phyloP scores from a whole-genome alignment of 2,113 vertebrate species.

The Nicator chloris region DNA sequence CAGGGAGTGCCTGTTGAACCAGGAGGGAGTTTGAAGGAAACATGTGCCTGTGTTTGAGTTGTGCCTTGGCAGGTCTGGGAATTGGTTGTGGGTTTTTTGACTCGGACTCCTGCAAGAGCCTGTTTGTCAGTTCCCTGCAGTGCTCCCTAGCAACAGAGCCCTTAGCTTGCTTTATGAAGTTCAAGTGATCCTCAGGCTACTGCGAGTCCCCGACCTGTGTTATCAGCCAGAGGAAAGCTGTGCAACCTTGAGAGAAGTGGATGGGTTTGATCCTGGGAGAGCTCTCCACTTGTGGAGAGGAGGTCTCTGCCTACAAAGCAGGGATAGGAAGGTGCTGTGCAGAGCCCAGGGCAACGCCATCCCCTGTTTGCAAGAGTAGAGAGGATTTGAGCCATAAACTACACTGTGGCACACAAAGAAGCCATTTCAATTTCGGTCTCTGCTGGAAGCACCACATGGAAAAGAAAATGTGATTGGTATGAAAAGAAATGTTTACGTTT shows the following conservation, averaged over 20 bases:
- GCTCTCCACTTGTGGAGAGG: neutral
- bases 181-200: neutral
- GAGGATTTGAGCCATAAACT: neutral
- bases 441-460: neutral
- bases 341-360: accelerated
- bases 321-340: neutral
- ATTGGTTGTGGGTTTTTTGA: neutral
- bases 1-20: neutral
- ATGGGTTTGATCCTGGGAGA: neutral
- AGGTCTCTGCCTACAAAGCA: neutral
- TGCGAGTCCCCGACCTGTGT: neutral
- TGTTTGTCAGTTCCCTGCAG: neutral
- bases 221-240: neutral
- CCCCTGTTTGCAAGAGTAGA: neutral
- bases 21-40: neutral
- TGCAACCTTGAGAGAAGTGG: accelerated
- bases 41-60: neutral
- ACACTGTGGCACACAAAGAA: neutral
- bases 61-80: neutral
- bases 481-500: slow-evolving; percentile 42
- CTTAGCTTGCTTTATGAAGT: neutral
- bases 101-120: neutral
- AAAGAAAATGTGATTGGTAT: slow-evolving; percentile 34
- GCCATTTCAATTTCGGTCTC: slow-evolving; percentile 15
- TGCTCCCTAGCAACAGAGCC: neutral